Evolutionary conservation across 2,888 invertebrate genomes (phyloP).

Genomic region (Dioctria linearis): DNA sequence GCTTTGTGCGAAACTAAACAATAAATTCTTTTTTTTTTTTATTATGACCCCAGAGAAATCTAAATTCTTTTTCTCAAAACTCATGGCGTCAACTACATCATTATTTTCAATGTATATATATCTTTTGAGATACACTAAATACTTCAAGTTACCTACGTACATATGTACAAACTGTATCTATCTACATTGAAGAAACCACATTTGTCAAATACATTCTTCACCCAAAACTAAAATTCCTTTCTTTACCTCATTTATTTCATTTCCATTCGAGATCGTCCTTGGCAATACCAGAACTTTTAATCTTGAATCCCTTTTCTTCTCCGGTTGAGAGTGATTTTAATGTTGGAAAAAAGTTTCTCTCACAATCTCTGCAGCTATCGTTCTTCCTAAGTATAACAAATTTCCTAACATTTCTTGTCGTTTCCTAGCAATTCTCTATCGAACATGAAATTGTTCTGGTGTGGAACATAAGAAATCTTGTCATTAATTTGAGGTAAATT

Average conservation of each 20-base stretch:
- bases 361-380: background rate
- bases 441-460: background rate
- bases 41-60: too few relatives aligned
- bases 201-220: too few relatives aligned
- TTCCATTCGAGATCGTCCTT: background rate
- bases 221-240: too few relatives aligned
- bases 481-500: constrained; percentile 34
- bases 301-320: background rate
- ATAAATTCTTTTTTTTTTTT: too few relatives aligned
- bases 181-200: too few relatives aligned
- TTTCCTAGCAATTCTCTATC: background rate
- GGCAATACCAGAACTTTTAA: background rate
- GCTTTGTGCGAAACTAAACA: too few relatives aligned
- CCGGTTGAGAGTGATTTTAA: background rate
- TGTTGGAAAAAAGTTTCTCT: background rate
- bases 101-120: too few relatives aligned
- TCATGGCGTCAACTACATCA: too few relatives aligned
- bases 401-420: constrained; percentile 4
- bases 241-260: background rate
- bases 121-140: too few relatives aligned
- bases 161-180: too few relatives aligned
- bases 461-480: constrained; percentile 1
- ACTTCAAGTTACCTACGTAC: too few relatives aligned
- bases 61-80: too few relatives aligned
- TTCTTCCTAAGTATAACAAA: background rate